These are phyloP conservation scores for Patella depressa DNA, from an alignment of 2,888 invertebrate genomes.

Conservation along the genomic window DNA sequence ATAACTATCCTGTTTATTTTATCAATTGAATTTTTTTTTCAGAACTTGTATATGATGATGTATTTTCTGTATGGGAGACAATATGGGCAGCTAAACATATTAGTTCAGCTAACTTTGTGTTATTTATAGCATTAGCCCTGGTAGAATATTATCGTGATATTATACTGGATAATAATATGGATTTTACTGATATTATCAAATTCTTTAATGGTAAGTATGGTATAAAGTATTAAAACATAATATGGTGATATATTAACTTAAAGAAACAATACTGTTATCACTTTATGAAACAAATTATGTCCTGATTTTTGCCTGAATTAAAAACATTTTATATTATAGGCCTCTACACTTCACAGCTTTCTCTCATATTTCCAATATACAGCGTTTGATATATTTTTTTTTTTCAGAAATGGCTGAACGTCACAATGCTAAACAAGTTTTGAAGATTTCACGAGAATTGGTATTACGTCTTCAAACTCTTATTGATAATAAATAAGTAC, in stretches of 20 bases:
- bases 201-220: slow-evolving; percentile 89
- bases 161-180: slow-evolving; percentile 95
- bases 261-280: too few species aligned
- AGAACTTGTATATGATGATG: slow-evolving; percentile 92
- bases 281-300: too few species aligned
- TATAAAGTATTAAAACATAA: not conserved
- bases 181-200: slow-evolving; percentile 97
- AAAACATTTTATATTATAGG: too few species aligned
- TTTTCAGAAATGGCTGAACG: slow-evolving; percentile 94
- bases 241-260: not conserved
- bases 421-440: slow-evolving; percentile 87
- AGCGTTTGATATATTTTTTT: slow-evolving; percentile 27
- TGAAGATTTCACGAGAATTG: slow-evolving; percentile 87
- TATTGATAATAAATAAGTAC: slow-evolving; percentile 83
- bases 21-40: slow-evolving; percentile 35
- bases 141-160: slow-evolving; percentile 94
- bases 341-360: too few species aligned
- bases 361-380: not conserved
- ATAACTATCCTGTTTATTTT: not conserved
- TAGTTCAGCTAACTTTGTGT: slow-evolving; percentile 89
- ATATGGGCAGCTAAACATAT: slow-evolving; percentile 95
- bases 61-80: slow-evolving; percentile 93
- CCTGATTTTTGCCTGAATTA: too few species aligned
- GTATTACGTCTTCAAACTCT: slow-evolving; percentile 90
- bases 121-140: slow-evolving; percentile 92